Evolutionary conservation across 2,113 vertebrate species (phyloP), one percentile per base, ranked within the genome.

Genomic region (Octodon degus): DNA sequence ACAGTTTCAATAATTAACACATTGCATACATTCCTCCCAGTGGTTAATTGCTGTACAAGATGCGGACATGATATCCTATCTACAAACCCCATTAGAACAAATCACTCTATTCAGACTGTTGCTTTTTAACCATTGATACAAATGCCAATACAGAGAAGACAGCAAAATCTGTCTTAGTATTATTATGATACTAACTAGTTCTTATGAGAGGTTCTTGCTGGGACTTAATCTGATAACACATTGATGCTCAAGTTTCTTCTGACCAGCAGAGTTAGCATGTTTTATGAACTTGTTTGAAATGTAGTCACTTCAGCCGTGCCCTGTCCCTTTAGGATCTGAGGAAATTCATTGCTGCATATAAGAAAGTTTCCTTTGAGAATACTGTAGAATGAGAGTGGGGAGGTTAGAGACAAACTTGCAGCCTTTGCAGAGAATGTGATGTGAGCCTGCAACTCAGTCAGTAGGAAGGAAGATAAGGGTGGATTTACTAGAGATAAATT

Each of bases 171-270:
- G 80, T 37, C 34, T 72, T 70, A 24, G 32, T 93, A 1, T 50
- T 70, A 84, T 50, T 83, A 83, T 79, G 62, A 94, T 70, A 70
- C 34, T 70, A 83, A 58, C 62, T 90, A 40, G n/a, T 77, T 93
- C 77, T 85, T 9, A 2, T 17, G 0, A 79, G 70, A 62, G 37
- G 11, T 17, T 77, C 85, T 86, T 83, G 30, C 32, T 89, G 25
- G 79, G 9, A 34, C 84, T 82, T 70, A 74, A 82, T 76, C 70
- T 62, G 30, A 4, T 32, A 37, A 74, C 11, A 30, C 25, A 63
- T 65, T 60, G 82, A 37, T 58, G 63, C 37, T 67, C 76, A 67
- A n/a, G 43, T 37, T 32, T 72, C 14, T 53, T 7, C 63, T 67
- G 37, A n/a, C 27, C 20, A 40, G 84, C n/a, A 68, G 80, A 7